Base-by-base conservation (phyloP, 2,888 invertebrate genomes). In the Liopterus haemorrhoidalis region DNA sequence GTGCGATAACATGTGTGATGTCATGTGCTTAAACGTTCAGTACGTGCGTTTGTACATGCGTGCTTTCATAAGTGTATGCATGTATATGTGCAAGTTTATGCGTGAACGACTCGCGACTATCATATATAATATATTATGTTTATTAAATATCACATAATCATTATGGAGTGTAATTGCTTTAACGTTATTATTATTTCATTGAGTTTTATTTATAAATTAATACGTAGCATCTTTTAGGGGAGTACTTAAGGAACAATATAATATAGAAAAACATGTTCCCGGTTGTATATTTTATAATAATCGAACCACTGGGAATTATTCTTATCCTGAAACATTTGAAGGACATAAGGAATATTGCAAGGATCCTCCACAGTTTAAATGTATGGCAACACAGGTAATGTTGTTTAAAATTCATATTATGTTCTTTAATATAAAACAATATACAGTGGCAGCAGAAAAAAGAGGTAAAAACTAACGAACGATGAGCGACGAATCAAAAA, bases 201-300 rank as follows among this genome's bases (percentile, higher is more conserved):
- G n/a, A n/a, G n/a, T n/a, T n/a, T 6, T 19, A 6, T 20, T 36
- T 36, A 20, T 12, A 5, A 8, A 8, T 8, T 22, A 6, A 16
- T 36, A n/a, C 19, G 16, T 36, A 14, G 2, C 11, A 11, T 8
- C 21, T 5, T 35, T 3, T 21, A 51, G 51, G 24, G 47, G 50
- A 35, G 39, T 52, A 9, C 21, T 52, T 4, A 52, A 52, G 33
- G 42, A 49, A 32, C 52, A 52, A 42, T 39, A 41, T 9, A 52
- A 52, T 42, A 28, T 45, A 9, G 35, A 41, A 22, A 38, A 47
- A 44, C 50, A 49, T 39, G 32, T 35, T 15, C 50, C 50, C 4
- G 44, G 46, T n/a, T 52, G 52, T 41, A 36, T 49, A 11, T 19
- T 35, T 25, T 20, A 38, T n/a, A 20, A 38, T 19, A 36, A 39